These are phyloP conservation scores for Matsumurasca onukii DNA, from an alignment of 1,140 invertebrate genomes.

Conservation along the genomic window DNA sequence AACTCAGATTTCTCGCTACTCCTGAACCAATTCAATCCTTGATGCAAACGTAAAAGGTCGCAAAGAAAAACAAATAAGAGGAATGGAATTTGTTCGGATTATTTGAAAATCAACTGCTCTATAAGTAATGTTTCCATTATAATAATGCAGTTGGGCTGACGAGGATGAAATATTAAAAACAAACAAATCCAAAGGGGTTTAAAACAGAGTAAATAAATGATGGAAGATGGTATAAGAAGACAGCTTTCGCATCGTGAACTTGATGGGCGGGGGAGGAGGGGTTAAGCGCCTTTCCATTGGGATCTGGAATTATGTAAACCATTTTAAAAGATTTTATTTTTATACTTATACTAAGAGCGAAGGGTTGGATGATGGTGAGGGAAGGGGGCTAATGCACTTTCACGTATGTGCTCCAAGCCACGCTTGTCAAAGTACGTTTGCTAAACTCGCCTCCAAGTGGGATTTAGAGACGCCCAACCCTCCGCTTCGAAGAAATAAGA, in stretches of 20 bases:
- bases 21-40: conserved; percentile 9
- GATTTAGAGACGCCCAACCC: conserved; percentile 10
- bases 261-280: background rate
- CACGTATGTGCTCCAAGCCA: conserved; percentile 19
- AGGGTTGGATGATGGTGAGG: background rate
- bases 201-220: conserved; percentile 33
- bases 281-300: conserved; percentile 26
- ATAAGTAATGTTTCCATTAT: conserved; percentile 21
- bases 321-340: conserved; percentile 42
- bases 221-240: conserved; percentile 26
- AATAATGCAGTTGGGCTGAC: conserved; percentile 18
- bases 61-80: conserved; percentile 12
- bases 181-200: conserved; percentile 34
- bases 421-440: conserved; percentile 25
- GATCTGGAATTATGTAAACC: conserved; percentile 39
- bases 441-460: conserved; percentile 20
- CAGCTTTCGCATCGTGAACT: too few species aligned
- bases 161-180: conserved; percentile 32
- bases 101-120: conserved; percentile 14
- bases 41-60: conserved; percentile 1
- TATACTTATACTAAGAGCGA: conserved; percentile 23
- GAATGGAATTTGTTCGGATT: conserved; percentile 16
- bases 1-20: too few species aligned
- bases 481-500: background rate
- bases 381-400: conserved; percentile 25